These are phyloP conservation scores for Baccha elongata DNA, from an alignment of 2,888 invertebrate genomes.

Conservation along the genomic window DNA sequence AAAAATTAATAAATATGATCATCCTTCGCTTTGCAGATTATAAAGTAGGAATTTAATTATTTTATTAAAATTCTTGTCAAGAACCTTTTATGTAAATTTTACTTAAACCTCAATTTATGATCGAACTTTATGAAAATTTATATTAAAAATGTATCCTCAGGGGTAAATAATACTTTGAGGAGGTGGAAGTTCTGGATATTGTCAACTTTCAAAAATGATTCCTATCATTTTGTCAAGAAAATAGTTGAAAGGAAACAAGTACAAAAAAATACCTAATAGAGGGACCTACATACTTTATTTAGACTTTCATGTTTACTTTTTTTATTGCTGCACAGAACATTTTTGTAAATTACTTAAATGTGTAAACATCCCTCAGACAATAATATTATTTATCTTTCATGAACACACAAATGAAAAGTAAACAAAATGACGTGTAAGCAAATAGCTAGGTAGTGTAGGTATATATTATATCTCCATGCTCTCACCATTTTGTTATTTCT, in stretches of 20 bases:
- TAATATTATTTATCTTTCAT: conserved; percentile 27
- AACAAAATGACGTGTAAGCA: conserved; percentile 21
- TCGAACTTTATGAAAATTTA: conserved; percentile 8
- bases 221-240: no score
- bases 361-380: conserved; percentile 31
- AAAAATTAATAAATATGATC: background rate
- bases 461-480: conserved; percentile 37
- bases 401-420: conserved; percentile 3
- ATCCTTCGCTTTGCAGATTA: conserved; percentile 5
- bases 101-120: conserved; percentile 24
- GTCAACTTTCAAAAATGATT: no score
- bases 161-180: no score
- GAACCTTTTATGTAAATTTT: conserved; percentile 23
- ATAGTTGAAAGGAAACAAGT: no score
- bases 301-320: no score
- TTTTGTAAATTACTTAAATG: no score
- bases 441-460: conserved; percentile 50
- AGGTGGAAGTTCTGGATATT: no score
- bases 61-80: conserved; percentile 30
- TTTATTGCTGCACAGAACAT: no score
- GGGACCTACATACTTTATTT: no score
- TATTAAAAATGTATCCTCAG: conserved; percentile 1
- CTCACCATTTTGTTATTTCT: conserved; percentile 14
- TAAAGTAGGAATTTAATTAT: conserved; percentile 29
- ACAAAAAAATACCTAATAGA: no score